Evolutionary conservation across 2,888 invertebrate genomes (phyloP).

Genomic region (Stenichneumon culpator): DNA sequence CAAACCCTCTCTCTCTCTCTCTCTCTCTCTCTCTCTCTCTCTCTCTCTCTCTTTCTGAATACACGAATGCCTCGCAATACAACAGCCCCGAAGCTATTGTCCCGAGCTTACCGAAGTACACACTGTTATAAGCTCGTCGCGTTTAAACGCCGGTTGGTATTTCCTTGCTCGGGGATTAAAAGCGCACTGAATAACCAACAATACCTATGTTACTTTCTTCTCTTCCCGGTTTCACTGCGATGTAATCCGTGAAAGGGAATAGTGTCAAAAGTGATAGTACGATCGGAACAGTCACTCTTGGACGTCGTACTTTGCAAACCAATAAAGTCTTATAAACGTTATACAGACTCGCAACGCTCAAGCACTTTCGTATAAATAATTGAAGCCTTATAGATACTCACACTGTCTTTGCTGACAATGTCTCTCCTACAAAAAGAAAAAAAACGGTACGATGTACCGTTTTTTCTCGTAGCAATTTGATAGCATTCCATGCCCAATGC

Average conservation of each 20-base stretch:
- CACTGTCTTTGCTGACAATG: background rate
- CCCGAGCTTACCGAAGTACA: constrained; percentile 54
- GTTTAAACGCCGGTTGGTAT: constrained; percentile 52
- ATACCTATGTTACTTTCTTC: constrained; percentile 27
- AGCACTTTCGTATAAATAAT: background rate
- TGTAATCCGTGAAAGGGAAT: constrained; percentile 9
- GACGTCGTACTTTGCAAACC: background rate
- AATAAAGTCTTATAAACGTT: constrained; percentile 12
- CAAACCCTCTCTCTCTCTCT: background rate
- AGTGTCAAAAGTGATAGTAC: constrained; percentile 12
- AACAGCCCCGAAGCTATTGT: constrained; percentile 54
- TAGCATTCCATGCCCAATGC: background rate
- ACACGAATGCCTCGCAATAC: constrained; percentile 44
- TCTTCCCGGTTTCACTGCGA: constrained; percentile 3
- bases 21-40: background rate
- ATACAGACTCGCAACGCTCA: background rate
- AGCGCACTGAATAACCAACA: constrained; percentile 29
- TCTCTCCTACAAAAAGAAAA: background rate
- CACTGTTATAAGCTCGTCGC: constrained; percentile 59
- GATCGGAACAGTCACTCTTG: background rate
- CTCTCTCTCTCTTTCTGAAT: constrained; percentile 23
- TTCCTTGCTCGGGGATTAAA: constrained; percentile 39
- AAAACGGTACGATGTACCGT: background rate
- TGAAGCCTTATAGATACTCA: background rate
- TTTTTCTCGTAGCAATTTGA: background rate